Percentiles rank a stretch among this genome's conserved stretches.
Conservation (phyloP, 2,113 vertebrate species). For the Chloropsis hardwickii region DNA sequence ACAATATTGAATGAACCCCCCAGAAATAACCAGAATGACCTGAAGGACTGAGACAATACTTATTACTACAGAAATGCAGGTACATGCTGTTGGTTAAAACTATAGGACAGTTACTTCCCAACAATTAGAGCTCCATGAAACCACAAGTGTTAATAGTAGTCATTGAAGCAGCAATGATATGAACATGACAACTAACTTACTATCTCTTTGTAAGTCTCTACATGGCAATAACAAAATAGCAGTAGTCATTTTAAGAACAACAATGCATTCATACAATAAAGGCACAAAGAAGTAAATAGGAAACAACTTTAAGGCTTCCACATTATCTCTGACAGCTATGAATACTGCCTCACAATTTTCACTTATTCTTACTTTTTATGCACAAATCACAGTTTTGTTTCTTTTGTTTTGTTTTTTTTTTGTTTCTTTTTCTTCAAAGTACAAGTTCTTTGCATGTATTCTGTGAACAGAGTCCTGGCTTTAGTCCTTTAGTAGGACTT, state of each 20-base stretch:
- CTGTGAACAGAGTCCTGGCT: background rate
- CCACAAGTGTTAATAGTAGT: background rate
- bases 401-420: background rate
- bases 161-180: background rate
- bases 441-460: background rate
- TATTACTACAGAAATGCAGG: slow-evolving; percentile 17
- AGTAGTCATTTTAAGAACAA: background rate
- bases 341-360: background rate
- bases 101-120: background rate
- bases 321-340: background rate
- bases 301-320: background rate
- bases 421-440: background rate
- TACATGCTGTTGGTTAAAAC: background rate
- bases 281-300: background rate
- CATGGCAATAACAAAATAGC: background rate
- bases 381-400: background rate
- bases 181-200: background rate
- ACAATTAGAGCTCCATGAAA: background rate
- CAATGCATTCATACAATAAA: background rate
- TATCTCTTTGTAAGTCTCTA: background rate
- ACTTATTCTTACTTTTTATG: background rate
- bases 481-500: background rate
- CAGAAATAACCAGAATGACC: background rate
- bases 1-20: background rate
- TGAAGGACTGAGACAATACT: slow-evolving; percentile 11